Conservation (phyloP, 2,888 invertebrate species). For the Xestoiulus laeticollis region DNA sequence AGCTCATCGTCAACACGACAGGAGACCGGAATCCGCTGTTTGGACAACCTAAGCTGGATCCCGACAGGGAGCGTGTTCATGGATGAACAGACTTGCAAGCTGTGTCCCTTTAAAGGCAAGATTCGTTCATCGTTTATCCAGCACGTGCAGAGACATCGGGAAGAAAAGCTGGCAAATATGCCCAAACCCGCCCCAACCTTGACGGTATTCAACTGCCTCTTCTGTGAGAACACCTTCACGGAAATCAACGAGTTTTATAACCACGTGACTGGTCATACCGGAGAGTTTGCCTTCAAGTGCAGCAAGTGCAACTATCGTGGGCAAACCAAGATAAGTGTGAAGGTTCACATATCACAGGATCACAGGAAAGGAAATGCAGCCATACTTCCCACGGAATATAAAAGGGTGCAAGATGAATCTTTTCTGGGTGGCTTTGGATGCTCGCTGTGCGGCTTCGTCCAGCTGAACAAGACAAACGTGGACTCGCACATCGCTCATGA, state of each 20-base stretch:
- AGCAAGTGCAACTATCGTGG: conserved; percentile 67
- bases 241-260: conserved; percentile 70
- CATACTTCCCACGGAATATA: background rate
- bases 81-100: background rate
- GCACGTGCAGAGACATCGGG: conserved; percentile 46
- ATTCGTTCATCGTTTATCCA: conserved; percentile 36
- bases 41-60: conserved; percentile 52
- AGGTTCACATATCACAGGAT: background rate
- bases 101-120: background rate
- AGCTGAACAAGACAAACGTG: conserved; percentile 71
- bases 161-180: background rate
- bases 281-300: conserved; percentile 77
- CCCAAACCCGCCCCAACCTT: background rate
- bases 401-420: background rate
- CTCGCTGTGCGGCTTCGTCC: conserved; percentile 77
- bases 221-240: conserved; percentile 61
- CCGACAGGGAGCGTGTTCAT: background rate
- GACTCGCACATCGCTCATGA: conserved; percentile 72
- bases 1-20: background rate
- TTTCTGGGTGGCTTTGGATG: conserved; percentile 72
- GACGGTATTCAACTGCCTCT: conserved; percentile 60
- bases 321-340: background rate
- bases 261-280: conserved; percentile 80
- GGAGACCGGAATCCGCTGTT: background rate
- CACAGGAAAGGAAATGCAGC: background rate